Conservation (phyloP, 2,888 invertebrate genomes). For the Agriopis aurantiaria region DNA sequence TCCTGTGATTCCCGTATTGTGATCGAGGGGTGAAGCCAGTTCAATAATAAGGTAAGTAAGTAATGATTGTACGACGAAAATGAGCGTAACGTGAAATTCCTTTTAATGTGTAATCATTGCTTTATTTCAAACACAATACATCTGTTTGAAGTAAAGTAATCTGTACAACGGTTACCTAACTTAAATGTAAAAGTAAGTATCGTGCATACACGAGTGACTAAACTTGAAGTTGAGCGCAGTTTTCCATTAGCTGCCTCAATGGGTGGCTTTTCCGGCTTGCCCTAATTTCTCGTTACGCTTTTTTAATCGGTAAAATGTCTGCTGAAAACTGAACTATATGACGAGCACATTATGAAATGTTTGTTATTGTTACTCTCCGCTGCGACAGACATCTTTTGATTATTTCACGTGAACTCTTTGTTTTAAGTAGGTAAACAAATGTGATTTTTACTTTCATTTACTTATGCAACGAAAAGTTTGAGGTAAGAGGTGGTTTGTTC, state of each 20-base stretch:
- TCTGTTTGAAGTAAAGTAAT: neutral
- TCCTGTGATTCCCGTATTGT: constrained; percentile 56
- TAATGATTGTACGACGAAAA: constrained; percentile 44
- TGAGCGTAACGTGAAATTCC: neutral
- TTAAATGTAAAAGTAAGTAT: constrained; percentile 9
- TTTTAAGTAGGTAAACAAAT: no score
- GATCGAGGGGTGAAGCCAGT: constrained; percentile 56
- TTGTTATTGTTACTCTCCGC: constrained; percentile 1
- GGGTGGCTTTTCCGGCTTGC: constrained; percentile 31
- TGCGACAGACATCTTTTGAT: neutral
- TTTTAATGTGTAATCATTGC: neutral
- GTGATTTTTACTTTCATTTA: no score
- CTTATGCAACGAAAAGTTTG: no score
- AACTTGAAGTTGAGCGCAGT: constrained; percentile 19
- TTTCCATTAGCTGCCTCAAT: constrained; percentile 31
- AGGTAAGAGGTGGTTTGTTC: no score
- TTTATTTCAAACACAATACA: no score
- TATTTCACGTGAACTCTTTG: no score
- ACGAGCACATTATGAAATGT: constrained; percentile 18
- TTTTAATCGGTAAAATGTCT: constrained; percentile 17
- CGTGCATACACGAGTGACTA: constrained; percentile 1
- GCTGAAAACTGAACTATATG: constrained; percentile 6
- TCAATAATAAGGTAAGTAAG: constrained; percentile 68
- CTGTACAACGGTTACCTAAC: constrained; percentile 5
- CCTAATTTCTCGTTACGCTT: constrained; percentile 25